Evolutionary conservation across 2,888 invertebrate genomes (phyloP).

Genomic region (Lasioglossum marginatum): DNA sequence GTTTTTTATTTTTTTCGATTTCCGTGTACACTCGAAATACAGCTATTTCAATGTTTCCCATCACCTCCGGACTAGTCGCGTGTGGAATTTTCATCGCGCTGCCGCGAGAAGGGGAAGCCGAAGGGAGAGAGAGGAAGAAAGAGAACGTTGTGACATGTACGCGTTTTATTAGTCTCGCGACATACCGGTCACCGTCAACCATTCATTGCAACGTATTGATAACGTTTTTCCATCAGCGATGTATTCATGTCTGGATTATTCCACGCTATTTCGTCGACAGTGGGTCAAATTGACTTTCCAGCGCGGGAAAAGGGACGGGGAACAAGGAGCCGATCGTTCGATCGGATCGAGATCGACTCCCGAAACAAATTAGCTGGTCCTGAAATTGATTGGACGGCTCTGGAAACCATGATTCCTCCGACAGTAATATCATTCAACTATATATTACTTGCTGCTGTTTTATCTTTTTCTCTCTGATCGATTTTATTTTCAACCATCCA

Average conservation of each 20-base stretch:
- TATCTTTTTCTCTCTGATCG: neutral
- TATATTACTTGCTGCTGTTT: neutral
- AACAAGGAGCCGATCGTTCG: neutral
- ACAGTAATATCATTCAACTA: neutral
- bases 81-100: slow-evolving; percentile 33
- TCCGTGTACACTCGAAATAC: slow-evolving; percentile 31
- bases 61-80: slow-evolving; percentile 11
- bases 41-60: slow-evolving; percentile 46
- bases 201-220: slow-evolving; percentile 53
- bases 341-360: neutral
- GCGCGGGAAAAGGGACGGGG: neutral
- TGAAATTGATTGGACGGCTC: neutral
- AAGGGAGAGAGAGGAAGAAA: neutral
- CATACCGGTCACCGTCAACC: slow-evolving; percentile 29
- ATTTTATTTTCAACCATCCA: neutral
- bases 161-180: slow-evolving; percentile 40
- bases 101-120: neutral
- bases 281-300: slow-evolving; percentile 45
- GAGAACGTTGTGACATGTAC: neutral
- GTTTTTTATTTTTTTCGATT: slow-evolving; percentile 37
- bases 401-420: neutral
- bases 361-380: neutral
- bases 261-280: slow-evolving; percentile 40
- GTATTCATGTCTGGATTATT: slow-evolving; percentile 54
- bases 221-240: slow-evolving; percentile 49